phyloP scores from a whole-genome alignment of 2,888 invertebrate genomes.

The Unio pictorum region DNA sequence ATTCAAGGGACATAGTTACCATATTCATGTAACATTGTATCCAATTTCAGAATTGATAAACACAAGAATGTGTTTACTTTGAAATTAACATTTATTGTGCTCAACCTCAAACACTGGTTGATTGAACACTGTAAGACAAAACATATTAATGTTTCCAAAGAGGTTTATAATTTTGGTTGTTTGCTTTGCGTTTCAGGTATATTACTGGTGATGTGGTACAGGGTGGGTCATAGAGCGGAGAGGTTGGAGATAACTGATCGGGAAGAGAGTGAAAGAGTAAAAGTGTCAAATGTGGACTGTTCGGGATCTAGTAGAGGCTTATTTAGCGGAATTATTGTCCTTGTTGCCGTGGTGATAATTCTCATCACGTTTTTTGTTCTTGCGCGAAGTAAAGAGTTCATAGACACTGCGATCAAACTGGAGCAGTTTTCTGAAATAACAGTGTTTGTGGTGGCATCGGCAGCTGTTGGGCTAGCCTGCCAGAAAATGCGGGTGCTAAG shows the following conservation, averaged over 20 bases:
- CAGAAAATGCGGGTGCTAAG: slow-evolving; percentile 78
- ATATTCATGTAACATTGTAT: too few relatives aligned
- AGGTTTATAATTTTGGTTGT: neutral
- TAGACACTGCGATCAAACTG: slow-evolving; percentile 89
- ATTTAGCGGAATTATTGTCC: slow-evolving; percentile 79
- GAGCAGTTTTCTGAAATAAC: slow-evolving; percentile 92
- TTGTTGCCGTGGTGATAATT: slow-evolving; percentile 77
- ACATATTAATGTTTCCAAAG: neutral
- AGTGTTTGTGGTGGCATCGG: slow-evolving; percentile 88
- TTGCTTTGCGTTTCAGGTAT: slow-evolving; percentile 76
- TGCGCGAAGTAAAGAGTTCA: slow-evolving; percentile 81
- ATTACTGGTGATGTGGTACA: slow-evolving; percentile 95
- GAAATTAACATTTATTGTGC: too few relatives aligned
- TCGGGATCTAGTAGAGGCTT: slow-evolving; percentile 92
- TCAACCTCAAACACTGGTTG: too few relatives aligned
- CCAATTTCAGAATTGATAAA: too few relatives aligned
- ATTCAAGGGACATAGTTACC: too few relatives aligned
- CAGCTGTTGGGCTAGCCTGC: slow-evolving; percentile 91
- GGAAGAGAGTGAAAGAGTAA: slow-evolving; percentile 8
- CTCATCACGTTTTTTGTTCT: slow-evolving; percentile 96
- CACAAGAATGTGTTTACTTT: too few relatives aligned
- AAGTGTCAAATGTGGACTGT: slow-evolving; percentile 80
- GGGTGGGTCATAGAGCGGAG: slow-evolving; percentile 75
- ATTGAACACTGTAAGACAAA: too few relatives aligned
- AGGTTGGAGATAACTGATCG: neutral